Base-by-base conservation (phyloP, 2,888 invertebrate species). In the Drosophila barbarae region DNA sequence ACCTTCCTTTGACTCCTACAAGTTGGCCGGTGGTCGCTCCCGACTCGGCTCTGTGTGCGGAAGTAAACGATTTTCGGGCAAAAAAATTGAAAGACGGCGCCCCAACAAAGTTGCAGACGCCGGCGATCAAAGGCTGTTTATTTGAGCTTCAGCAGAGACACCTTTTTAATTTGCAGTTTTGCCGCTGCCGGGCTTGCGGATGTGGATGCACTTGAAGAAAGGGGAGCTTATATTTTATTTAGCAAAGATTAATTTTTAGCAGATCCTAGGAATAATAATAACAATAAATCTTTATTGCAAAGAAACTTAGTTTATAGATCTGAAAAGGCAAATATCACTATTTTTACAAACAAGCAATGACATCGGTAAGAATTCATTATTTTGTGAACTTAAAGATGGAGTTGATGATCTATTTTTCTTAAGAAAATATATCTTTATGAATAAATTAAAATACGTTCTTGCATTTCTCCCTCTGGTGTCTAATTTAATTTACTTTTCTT, bases 151-250 rank as follows among this genome's bases (percentile, higher is more conserved):
- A 67, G 53, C 73, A 71, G 65, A 84, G 81, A 84, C 81, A 81
- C 81, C 81, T 81, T 81, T 81, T 84, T 82, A 81, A 84, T 84
- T 81, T 82, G 79, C 54, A 71, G 61, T 53, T 46, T 73, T 69
- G 78, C 84, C 82, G 84, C 66, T 64, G 64, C 47, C 39, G 55
- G 55, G 36, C 55, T 52, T 56, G 36, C n/a, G 52, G 53, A 56
- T 58, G 26, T 5, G 26, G 7, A 38, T 60, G 10, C 58, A 60
- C 44, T 13, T 3, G 2, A 5, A 44, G 3, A 58, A 57, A 38
- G 3, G 3, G 5, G 9, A 1, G 6, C 8, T 38, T 2, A 13
- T 21, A 5, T 12, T 6, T 39, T 8, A 3, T 12, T 39, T 21
- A 2, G 39, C 12, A 21, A 18, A 12, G 3, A 15, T 12, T 12